phyloP scores from a whole-genome alignment of 1,140 invertebrate genomes.

The Drosophila hydei region DNA sequence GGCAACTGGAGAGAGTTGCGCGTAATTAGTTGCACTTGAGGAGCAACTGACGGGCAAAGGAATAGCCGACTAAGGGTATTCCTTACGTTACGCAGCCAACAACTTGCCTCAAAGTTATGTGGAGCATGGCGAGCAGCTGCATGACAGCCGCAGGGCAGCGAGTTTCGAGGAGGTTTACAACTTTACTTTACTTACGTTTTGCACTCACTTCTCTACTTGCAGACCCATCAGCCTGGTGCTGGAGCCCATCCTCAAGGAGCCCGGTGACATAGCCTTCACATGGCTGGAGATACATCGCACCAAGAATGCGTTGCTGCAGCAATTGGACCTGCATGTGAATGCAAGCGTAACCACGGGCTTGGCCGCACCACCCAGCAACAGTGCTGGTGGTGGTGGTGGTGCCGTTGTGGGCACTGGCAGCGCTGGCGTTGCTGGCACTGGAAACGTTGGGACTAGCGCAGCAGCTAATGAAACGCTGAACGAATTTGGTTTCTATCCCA shows the following conservation, averaged over 20 bases:
- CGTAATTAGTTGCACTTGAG: slow-evolving; percentile 72
- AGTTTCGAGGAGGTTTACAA: no score
- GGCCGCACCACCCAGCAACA: slow-evolving; percentile 40
- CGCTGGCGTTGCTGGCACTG: slow-evolving; percentile 50
- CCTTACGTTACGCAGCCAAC: slow-evolving; percentile 15
- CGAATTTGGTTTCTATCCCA: slow-evolving; percentile 81
- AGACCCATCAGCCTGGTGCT: slow-evolving; percentile 86
- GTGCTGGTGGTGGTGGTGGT: slow-evolving; percentile 21
- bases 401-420: slow-evolving; percentile 56
- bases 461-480: slow-evolving; percentile 85
- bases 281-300: slow-evolving; percentile 90
- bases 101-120: slow-evolving; percentile 57
- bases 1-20: slow-evolving; percentile 52
- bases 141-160: slow-evolving; percentile 35
- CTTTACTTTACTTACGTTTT: slow-evolving; percentile 19
- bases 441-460: slow-evolving; percentile 42
- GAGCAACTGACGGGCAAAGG: slow-evolving; percentile 51
- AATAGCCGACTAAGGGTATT: slow-evolving; percentile 36
- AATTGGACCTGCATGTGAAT: slow-evolving; percentile 85
- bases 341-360: slow-evolving; percentile 72
- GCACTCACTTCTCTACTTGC: slow-evolving; percentile 20
- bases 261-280: slow-evolving; percentile 88
- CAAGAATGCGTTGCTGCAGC: slow-evolving; percentile 87
- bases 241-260: slow-evolving; percentile 89
- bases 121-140: slow-evolving; percentile 49